Evolutionary conservation across 2,797 vertebrate genomes (phyloP), one percentile per base, ranked within the genome.

Genomic region (Sebastes wilsoni): DNA sequence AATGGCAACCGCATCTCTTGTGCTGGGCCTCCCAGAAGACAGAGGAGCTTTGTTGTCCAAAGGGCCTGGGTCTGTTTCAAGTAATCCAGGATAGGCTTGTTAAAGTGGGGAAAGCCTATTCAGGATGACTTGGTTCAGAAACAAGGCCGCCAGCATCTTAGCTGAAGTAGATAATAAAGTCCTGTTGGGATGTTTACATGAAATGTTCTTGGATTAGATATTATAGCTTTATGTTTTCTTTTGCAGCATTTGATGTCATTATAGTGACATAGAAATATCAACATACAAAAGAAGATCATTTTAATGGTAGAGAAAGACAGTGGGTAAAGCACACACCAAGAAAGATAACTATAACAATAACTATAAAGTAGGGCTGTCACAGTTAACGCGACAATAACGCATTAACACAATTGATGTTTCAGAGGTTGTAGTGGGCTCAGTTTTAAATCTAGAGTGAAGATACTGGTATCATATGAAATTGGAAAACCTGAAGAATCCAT

Each of bases 21-120:
- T 72, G 82, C 56, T 81, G 42, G 72, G 80, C 77, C 71, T 87
- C 84, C 66, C 85, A 59, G 87, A 86, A 78, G 86, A 82, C 77
- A 64, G 65, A 88, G 76, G 79, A 86, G 71, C 67, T 38, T 80
- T 90, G 86, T 74, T 66, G 66, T 80, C 68, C 72, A 66, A 38
- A 83, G 88, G 95, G 95, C 94, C 84, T 95, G 95, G 80, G 95
- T 98, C 96, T 86, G 97, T 90, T 99, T 99, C 97, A 99, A 99
- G 97, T 99, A 99, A 98, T 99, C 97, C 98, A 99, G 97, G 98
- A 99, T 98, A 97, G 98, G 97, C 97, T 98, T 97, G 97, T 95
- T 91, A 92, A 94, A 96, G 91, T 92, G 87, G 92, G 94, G 93
- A 96, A 96, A 96, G 97, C 98, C 97, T 98, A 96, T 98, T 98